These are phyloP conservation scores for Helicoverpa zea DNA, from an alignment of 1,140 invertebrate genomes.

Conservation along the genomic window DNA sequence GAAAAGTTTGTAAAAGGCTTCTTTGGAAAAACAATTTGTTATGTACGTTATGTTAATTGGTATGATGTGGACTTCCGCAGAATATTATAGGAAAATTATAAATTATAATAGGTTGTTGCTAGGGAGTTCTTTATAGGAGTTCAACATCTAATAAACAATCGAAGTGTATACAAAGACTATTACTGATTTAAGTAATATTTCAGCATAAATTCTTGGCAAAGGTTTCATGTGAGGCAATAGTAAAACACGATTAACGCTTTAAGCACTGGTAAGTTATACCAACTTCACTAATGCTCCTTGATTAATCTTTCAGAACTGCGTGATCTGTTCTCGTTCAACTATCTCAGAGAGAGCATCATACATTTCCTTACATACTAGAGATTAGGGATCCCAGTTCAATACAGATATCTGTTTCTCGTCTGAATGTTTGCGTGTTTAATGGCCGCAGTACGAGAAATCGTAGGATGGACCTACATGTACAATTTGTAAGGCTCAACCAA, in stretches of 20 bases:
- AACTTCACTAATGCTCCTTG: not conserved
- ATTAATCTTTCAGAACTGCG: not conserved
- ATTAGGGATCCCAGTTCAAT: conserved; percentile 3
- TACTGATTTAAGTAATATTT: no score
- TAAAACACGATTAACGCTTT: no score
- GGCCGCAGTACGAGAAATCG: conserved; percentile 22
- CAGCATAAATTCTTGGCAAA: no score
- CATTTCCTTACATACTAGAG: not conserved
- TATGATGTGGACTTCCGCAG: not conserved
- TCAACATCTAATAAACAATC: no score
- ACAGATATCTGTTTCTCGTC: conserved; percentile 10
- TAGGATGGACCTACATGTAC: not conserved
- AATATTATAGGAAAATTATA: not conserved
- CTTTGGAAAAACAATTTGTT: not conserved
- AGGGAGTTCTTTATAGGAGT: no score
- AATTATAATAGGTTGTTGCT: no score
- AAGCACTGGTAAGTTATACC: not conserved
- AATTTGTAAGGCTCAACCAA: conserved; percentile 36
- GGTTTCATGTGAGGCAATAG: no score
- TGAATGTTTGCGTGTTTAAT: conserved; percentile 35
- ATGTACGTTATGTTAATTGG: not conserved
- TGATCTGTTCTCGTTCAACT: not conserved
- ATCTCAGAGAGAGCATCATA: not conserved
- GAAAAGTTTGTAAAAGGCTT: not conserved
- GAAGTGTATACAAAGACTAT: no score